These are phyloP conservation scores for Atta cephalotes DNA, from an alignment of 1,140 invertebrate species.

Conservation along the genomic window DNA sequence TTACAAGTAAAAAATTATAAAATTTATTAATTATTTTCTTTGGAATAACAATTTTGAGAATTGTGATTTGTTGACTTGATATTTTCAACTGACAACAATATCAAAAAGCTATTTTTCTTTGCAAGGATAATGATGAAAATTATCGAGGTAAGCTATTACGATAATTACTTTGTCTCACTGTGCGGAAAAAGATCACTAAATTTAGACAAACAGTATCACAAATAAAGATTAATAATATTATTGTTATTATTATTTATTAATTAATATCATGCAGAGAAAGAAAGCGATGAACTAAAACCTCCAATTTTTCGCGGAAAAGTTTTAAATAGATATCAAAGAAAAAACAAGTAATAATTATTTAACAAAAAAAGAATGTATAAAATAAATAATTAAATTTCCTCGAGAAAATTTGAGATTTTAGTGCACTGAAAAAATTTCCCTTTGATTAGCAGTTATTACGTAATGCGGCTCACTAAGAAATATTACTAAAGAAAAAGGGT, in stretches of 20 bases:
- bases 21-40: neutral
- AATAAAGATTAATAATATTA: slow-evolving; percentile 45
- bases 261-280: slow-evolving; percentile 35
- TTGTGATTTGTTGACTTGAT: neutral
- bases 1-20: neutral
- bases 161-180: slow-evolving; percentile 33
- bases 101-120: neutral
- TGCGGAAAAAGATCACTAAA: slow-evolving; percentile 2
- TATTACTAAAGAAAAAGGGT: slow-evolving; percentile 4
- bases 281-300: slow-evolving; percentile 14
- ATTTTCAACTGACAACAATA: neutral
- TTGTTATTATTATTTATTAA: slow-evolving; percentile 53
- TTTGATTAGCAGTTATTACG: slow-evolving; percentile 17
- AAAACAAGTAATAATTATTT: neutral
- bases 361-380: neutral
- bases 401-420: slow-evolving; percentile 10
- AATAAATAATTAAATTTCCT: neutral
- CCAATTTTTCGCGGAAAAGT: neutral
- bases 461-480: neutral
- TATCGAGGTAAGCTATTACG: slow-evolving; percentile 10
- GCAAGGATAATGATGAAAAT: neutral
- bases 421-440: slow-evolving; percentile 27
- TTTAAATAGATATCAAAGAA: neutral
- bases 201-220: neutral
- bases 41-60: neutral